Evolutionary conservation across 2,888 invertebrate species (phyloP).

Genomic region (Drosophila pegasa): DNA sequence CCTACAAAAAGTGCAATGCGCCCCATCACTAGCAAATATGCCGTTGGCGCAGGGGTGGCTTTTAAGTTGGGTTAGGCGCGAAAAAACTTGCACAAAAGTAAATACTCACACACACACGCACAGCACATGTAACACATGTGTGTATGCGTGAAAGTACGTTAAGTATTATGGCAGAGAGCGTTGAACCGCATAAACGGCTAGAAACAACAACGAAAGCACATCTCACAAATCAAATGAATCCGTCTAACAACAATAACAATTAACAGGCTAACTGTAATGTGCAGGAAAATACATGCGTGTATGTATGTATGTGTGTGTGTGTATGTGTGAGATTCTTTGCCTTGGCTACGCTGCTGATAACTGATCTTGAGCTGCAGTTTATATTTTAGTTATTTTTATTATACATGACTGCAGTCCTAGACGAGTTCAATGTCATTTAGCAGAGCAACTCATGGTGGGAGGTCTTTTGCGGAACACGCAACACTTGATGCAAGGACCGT

Average conservation of each 20-base stretch:
- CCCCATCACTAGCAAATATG: slow-evolving; percentile 42
- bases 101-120: background rate
- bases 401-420: background rate
- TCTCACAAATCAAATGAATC: slow-evolving; percentile 12
- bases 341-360: background rate
- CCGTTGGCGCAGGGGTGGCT: slow-evolving; percentile 57
- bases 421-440: slow-evolving; percentile 50
- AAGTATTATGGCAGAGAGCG: slow-evolving; percentile 21
- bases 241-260: slow-evolving; percentile 10
- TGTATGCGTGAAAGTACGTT: slow-evolving; percentile 10
- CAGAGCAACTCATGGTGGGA: slow-evolving; percentile 3
- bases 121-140: background rate
- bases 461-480: slow-evolving; percentile 11
- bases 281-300: background rate
- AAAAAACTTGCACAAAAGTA: slow-evolving; percentile 18
- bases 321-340: background rate
- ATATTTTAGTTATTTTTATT: background rate
- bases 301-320: background rate
- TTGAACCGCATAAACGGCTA: slow-evolving; percentile 26
- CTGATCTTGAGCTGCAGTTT: background rate
- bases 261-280: slow-evolving; percentile 31
- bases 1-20: slow-evolving; percentile 78
- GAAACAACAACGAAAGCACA: slow-evolving; percentile 7
- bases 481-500: slow-evolving; percentile 35
- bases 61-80: slow-evolving; percentile 46